Evolutionary conservation across 2,797 vertebrate genomes (phyloP).

Genomic region (Takifugu rubripes): DNA sequence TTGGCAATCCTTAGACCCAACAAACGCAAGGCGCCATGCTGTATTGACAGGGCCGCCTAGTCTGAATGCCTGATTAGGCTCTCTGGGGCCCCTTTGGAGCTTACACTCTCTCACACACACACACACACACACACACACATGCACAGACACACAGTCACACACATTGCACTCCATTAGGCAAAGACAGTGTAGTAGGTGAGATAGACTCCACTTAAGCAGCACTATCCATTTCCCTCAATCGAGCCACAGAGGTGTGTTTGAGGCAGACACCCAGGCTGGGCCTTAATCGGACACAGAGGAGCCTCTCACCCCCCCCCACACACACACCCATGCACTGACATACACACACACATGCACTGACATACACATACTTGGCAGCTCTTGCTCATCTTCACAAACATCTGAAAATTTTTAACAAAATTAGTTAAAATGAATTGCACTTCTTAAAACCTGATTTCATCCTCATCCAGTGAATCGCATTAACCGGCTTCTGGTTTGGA

Average conservation of each 20-base stretch:
- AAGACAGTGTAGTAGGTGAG: slow-evolving; percentile 77
- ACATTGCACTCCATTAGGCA: slow-evolving; percentile 78
- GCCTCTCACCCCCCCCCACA: slow-evolving; percentile 31
- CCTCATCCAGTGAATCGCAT: too few species aligned
- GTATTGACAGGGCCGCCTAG: slow-evolving; percentile 88
- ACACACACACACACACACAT: slow-evolving; percentile 59
- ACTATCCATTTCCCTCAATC: slow-evolving; percentile 79
- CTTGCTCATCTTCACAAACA: background rate
- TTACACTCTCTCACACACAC: slow-evolving; percentile 53
- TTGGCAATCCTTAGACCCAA: slow-evolving; percentile 85
- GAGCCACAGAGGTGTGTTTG: slow-evolving; percentile 75
- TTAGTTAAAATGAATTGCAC: background rate
- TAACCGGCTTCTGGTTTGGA: too few species aligned
- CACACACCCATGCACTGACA: background rate
- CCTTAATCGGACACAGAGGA: slow-evolving; percentile 71
- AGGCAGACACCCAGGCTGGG: slow-evolving; percentile 70
- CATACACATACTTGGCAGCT: background rate
- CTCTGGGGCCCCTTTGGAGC: slow-evolving; percentile 83
- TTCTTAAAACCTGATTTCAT: too few species aligned
- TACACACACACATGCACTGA: slow-evolving; percentile 10
- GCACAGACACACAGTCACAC: slow-evolving; percentile 55
- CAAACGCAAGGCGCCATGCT: slow-evolving; percentile 88
- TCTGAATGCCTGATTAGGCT: slow-evolving; percentile 97
- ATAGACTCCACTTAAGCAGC: slow-evolving; percentile 81
- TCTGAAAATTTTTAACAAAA: background rate